Base-by-base conservation (phyloP, 1,140 invertebrate genomes). In the Drosophila biarmipes region DNA sequence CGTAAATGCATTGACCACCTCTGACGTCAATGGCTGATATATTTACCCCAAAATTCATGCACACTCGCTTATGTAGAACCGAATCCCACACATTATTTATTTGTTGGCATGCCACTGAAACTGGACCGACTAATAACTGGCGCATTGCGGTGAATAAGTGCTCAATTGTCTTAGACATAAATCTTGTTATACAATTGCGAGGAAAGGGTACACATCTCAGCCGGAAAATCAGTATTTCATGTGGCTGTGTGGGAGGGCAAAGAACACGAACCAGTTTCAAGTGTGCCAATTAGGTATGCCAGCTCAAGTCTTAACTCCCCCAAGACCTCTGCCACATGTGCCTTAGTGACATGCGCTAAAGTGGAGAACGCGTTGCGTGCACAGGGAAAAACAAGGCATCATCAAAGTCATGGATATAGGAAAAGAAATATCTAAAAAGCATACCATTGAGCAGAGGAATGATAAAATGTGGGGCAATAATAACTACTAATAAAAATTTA, bases 181-280 rank as follows among this genome's bases (percentile, higher is more conserved):
- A 67, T 67, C 63, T 42, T 51, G n/a, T 67, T 55, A 29, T 56
- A 73, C 55, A 53, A 62, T 73, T 63, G 24, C 42, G 24, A 59
- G 35, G 55, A 34, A 49, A 59, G 35, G 29, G 40, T 43, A 63
- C 46, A 34, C 34, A 40, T 14, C 29, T 29, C 14, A 31, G 46
- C 46, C 46, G 57, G 24, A 21, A 45, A 48, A 48, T 37, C 42
- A 35, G 59, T 62, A 35, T 7, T n/a, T 55, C 24, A 7, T 54
- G 49, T 35, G 56, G 14, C 6, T 62, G 52, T 31, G 69, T 73
- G 57, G 58, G 72, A 21, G 1, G 57, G 24, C 24, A 57, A 29
- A 61, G 58, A 64, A 73, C 40, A 42, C 58, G 58, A 75, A 73
- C 72, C 69, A 74, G 53, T 73, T 74, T 75, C 73, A 48, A 75